phyloP scores from a whole-genome alignment of 2,797 vertebrate genomes.

The Trachurus trachurus region DNA sequence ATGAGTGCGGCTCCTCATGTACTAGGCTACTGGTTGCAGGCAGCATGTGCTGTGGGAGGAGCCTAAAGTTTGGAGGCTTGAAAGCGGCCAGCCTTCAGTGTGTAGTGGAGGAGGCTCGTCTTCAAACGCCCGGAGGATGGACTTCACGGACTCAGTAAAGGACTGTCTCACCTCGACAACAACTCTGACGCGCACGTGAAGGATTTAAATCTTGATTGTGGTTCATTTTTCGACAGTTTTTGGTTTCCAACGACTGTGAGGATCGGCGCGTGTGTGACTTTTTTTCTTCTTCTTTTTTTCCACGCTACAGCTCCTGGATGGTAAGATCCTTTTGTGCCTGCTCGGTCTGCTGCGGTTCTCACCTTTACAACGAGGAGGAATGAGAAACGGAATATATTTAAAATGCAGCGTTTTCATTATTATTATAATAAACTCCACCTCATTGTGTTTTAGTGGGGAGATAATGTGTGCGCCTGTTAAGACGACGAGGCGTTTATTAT shows the following conservation, averaged over 20 bases:
- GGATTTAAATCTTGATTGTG: conserved; percentile 34
- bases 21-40: conserved; percentile 6
- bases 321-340: conserved; percentile 47
- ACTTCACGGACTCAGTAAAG: conserved; percentile 5
- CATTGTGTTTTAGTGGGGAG: too few species aligned
- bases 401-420: not conserved
- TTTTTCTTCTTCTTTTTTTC: not conserved
- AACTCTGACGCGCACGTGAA: not conserved
- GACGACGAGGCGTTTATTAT: rapidly evolving
- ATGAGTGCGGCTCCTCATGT: not conserved
- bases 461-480: not conserved
- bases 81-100: conserved; percentile 17
- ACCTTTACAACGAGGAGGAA: conserved; percentile 25
- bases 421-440: not conserved
- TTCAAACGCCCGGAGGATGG: conserved; percentile 34
- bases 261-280: not conserved
- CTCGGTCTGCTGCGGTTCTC: conserved; percentile 14
- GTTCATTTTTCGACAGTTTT: not conserved
- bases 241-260: not conserved
- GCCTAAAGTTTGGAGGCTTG: conserved; percentile 48
- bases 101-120: conserved; percentile 44
- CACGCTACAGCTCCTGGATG: conserved; percentile 26
- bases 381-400: not conserved
- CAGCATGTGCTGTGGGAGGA: conserved; percentile 70
- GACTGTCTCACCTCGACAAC: not conserved